Percentiles rank a stretch among this genome's conserved stretches.
These are phyloP conservation scores for Oryzaephilus surinamensis DNA, from an alignment of 1,140 invertebrate species.

Conservation along the genomic window DNA sequence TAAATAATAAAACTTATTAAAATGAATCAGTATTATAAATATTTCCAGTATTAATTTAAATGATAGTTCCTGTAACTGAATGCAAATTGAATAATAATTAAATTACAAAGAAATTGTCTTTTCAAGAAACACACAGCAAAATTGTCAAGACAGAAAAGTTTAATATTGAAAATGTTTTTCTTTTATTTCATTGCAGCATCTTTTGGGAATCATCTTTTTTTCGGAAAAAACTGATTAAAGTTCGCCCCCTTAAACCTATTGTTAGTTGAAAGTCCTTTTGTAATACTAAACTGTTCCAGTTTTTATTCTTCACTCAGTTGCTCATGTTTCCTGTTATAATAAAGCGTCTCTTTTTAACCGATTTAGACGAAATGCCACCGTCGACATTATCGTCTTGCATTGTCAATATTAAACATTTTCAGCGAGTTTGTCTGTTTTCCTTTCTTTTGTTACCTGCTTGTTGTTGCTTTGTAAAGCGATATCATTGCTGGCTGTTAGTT, in stretches of 20 bases:
- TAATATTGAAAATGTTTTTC: no score
- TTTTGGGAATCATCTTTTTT: no score
- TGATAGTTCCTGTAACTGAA: no score
- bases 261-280: conserved; percentile 10
- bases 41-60: no score
- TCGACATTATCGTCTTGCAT: conserved; percentile 11
- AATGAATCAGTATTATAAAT: no score
- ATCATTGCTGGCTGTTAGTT: no score
- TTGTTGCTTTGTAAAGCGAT: conserved; percentile 9
- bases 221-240: conserved; percentile 10
- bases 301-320: conserved; percentile 8
- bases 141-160: no score
- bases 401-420: conserved; percentile 12
- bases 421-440: conserved; percentile 9
- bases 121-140: no score
- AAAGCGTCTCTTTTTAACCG: conserved; percentile 7
- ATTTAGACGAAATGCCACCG: conserved; percentile 7
- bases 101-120: no score
- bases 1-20: no score
- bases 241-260: conserved; percentile 10
- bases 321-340: conserved; percentile 7
- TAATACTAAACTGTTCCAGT: conserved; percentile 10
- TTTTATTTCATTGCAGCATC: no score
- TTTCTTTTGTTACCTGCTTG: conserved; percentile 8
- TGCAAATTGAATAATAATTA: no score